Evolutionary conservation across 2,113 vertebrate species (phyloP).

Genomic region (Planiliza haematocheilus): DNA sequence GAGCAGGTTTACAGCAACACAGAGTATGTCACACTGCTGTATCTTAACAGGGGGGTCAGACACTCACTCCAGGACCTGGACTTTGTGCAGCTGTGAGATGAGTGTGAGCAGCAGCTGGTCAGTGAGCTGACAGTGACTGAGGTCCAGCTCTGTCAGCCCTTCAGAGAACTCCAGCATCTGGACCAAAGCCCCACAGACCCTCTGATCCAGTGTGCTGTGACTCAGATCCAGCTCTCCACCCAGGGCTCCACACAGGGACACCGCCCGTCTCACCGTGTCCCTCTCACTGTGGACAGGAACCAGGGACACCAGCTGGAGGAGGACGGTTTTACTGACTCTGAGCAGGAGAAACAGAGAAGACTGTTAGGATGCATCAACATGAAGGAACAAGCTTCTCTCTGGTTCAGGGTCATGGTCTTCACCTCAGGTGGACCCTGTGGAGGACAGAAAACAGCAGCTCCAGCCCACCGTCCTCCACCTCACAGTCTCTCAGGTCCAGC

Average conservation of each 20-base stretch:
- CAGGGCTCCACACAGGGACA: constrained; percentile 26
- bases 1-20: no score
- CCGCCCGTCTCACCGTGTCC: constrained; percentile 17
- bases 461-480: constrained; percentile 34
- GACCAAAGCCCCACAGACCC: constrained; percentile 15
- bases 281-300: background rate
- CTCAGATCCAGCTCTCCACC: constrained; percentile 38
- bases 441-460: constrained; percentile 44
- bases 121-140: constrained; percentile 44
- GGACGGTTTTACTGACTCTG: constrained; percentile 28
- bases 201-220: constrained; percentile 33
- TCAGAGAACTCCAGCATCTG: constrained; percentile 29
- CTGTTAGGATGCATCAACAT: background rate
- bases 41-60: background rate
- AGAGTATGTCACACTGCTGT: no score
- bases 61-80: constrained; percentile 35
- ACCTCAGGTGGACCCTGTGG: constrained; percentile 13
- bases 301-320: constrained; percentile 42
- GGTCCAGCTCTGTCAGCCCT: constrained; percentile 40
- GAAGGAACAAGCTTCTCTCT: background rate
- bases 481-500: constrained; percentile 35
- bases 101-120: constrained; percentile 29
- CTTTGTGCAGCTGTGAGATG: no score
- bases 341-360: background rate
- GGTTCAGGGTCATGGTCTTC: background rate